These are phyloP conservation scores for Euthynnus affinis DNA, from an alignment of 2,797 vertebrate genomes.

Conservation along the genomic window DNA sequence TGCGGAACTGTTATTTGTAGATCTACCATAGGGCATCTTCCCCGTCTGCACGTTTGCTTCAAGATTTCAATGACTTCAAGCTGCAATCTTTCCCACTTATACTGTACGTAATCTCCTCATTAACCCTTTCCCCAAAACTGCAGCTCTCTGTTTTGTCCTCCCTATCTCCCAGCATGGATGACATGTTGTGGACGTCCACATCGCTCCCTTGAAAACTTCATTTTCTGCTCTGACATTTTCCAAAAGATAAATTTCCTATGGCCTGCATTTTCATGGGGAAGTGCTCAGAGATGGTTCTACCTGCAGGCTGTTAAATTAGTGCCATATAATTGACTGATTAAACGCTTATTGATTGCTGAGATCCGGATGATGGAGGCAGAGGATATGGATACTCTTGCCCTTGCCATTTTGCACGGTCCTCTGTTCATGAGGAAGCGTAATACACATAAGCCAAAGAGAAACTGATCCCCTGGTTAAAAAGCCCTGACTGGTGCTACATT, in stretches of 20 bases:
- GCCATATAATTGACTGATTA: conserved; percentile 87
- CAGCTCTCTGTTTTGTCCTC: conserved; percentile 41
- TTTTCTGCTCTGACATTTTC: conserved; percentile 84
- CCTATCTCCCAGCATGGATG: conserved; percentile 67
- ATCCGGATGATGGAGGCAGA: conserved; percentile 77
- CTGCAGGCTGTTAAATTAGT: conserved; percentile 85
- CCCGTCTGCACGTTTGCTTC: conserved; percentile 25
- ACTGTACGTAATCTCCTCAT: conserved; percentile 52
- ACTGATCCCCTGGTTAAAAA: conserved; percentile 29
- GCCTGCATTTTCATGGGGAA: conserved; percentile 80
- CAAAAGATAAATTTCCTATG: conserved; percentile 84
- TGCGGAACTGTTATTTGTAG: conserved; percentile 57
- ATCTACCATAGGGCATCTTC: conserved; percentile 61
- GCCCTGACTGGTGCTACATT: conserved; percentile 33
- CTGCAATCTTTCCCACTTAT: conserved; percentile 44
- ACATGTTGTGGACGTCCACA: conserved; percentile 75
- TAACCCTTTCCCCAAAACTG: conserved; percentile 42
- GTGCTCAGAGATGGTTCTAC: conserved; percentile 76
- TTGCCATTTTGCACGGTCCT: conserved; percentile 75
- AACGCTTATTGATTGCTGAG: conserved; percentile 86
- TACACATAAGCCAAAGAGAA: conserved; percentile 48
- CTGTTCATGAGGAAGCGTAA: conserved; percentile 55
- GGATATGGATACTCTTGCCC: conserved; percentile 78
- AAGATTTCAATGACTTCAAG: conserved; percentile 48
- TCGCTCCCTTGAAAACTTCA: conserved; percentile 76